Conservation (phyloP, 2,888 invertebrate genomes). For the Eupithecia abbreviata region DNA sequence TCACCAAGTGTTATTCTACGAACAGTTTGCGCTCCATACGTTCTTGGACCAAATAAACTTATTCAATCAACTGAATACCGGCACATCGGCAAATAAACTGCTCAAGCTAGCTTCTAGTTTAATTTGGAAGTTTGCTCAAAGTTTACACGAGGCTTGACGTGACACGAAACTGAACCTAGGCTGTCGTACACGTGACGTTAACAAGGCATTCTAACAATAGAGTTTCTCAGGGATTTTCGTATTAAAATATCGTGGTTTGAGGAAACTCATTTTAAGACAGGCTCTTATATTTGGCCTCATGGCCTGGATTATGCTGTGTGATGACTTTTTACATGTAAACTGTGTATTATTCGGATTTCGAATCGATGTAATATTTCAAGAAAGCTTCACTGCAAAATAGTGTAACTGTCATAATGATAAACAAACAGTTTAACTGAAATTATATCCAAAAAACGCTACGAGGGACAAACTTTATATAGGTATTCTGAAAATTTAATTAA, state of each 20-base stretch:
- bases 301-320: background rate
- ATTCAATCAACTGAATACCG: conserved; percentile 11
- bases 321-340: background rate
- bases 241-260: background rate
- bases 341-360: too few relatives aligned
- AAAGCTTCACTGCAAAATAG: too few relatives aligned
- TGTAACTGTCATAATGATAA: too few relatives aligned
- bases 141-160: conserved; percentile 20
- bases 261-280: background rate
- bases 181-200: conserved; percentile 8
- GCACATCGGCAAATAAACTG: conserved; percentile 18
- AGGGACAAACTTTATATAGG: too few relatives aligned
- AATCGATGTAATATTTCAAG: too few relatives aligned
- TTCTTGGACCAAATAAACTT: conserved; percentile 5
- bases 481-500: too few relatives aligned
- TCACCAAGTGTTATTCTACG: background rate
- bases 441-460: too few relatives aligned
- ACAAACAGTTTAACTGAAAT: too few relatives aligned
- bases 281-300: background rate
- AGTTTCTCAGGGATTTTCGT: background rate
- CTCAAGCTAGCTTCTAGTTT: conserved; percentile 17
- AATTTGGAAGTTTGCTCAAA: conserved; percentile 20
- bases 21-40: background rate
- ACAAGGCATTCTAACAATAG: conserved; percentile 10
- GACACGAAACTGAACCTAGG: conserved; percentile 17